phyloP scores from a whole-genome alignment of 30 jellyfish, hydroid and myxozoan genomes.

The Aurelia coerulea region DNA sequence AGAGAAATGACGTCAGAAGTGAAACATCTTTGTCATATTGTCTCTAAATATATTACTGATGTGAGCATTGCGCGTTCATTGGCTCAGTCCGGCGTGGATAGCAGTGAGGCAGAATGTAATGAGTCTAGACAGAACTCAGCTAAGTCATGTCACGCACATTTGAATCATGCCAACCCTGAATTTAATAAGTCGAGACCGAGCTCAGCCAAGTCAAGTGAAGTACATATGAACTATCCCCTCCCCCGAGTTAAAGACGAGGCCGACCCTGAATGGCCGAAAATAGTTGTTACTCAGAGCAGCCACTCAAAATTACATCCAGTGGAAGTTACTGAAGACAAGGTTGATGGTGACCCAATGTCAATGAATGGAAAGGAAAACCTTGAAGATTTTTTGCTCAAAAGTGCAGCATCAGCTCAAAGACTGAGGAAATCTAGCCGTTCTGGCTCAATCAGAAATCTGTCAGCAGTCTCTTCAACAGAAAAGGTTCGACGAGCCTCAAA shows the following conservation, averaged over 20 bases:
- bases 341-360: slow-evolving; percentile 7
- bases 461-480: no score
- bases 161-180: not conserved
- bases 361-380: slow-evolving; percentile 9
- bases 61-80: slow-evolving; percentile 21
- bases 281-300: not conserved
- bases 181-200: not conserved
- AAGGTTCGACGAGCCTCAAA: no score
- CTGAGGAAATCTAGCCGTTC: no score
- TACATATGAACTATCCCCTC: not conserved
- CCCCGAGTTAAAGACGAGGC: not conserved
- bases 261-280: not conserved
- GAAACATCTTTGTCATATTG: not conserved
- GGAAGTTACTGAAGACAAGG: no score
- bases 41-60: slow-evolving; percentile 1
- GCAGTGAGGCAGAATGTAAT: not conserved
- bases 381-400: not conserved
- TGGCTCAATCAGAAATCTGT: no score
- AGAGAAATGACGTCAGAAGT: no score
- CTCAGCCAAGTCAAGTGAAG: no score
- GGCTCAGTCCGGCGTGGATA: slow-evolving; percentile 14
- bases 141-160: no score
- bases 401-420: no score
- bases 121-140: no score
- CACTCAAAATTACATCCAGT: not conserved